Evolutionary conservation across 2,888 invertebrate genomes (phyloP), one percentile per base, ranked within the genome.

Genomic region (Lumbricus terrestris): DNA sequence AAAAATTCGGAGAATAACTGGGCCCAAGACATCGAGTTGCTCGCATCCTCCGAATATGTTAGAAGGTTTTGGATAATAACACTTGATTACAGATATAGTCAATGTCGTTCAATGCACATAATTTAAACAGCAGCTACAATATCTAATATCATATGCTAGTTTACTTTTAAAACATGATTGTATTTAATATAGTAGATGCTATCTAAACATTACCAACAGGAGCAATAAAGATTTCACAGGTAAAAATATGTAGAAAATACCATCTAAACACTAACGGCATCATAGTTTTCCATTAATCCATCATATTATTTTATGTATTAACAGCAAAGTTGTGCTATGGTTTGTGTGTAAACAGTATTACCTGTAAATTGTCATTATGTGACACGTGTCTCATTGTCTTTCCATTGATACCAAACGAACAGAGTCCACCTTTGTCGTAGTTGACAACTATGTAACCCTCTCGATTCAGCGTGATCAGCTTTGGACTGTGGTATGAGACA

Each of bases 361-460:
- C 98, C 96, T 98, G 98, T 95, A 98, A 97, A 95, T 97, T 97
- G 54, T 98, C 98, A 94, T 98, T 97, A 95, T 98, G 98, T 91
- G 97, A 97, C 95, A 98, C 98, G 94, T 97, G 97, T 90, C 98
- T 96, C 92, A 98, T 96, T 90, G 97, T 96, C 93, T 98, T 97
- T 83, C 98, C 99, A 95, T 98, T 99, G 94, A 99, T 97, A 90
- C 98, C 98, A 95, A 97, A 99, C 54, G 98, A 98, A 90, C 98
- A 98, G 93, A 99, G 97, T 94, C 98, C 97, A 16, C 98, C 98
- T 92, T 97, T 92, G 91, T 98, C 97, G 95, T 98, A 99, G 94
- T 98, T 97, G 90, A 98, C 98, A 82, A 99, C 97, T 90, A 99
- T 97, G 92, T 98, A 97, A 85, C 99, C 99, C 96, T 99, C 99